Base-by-base conservation (phyloP, 35 echinoderm and acorn worm genomes). In the Apostichopus japonicus region DNA sequence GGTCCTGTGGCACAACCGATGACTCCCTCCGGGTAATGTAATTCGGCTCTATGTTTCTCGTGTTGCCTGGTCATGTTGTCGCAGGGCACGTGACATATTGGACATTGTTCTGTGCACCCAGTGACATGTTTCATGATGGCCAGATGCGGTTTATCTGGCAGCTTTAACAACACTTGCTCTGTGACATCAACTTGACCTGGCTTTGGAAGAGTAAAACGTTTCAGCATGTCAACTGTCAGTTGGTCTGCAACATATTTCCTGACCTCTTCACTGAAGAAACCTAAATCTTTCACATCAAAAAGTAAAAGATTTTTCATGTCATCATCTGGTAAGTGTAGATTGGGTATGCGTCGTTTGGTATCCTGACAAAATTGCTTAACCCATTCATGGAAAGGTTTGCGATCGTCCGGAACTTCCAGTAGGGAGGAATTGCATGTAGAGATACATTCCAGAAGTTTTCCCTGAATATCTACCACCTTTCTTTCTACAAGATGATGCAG, bases 11-110 rank as follows among this genome's bases (percentile, higher is more conserved):
- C 90, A 56, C 92, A 86, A 13, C 88, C 88, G 24, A 67, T 55
- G 10, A 90, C 23, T 77, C 90, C 90, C 56, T 91, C 54, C 19
- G 90, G 90, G 19, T 77, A 51, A 91, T 91, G 90, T 9, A 58
- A 63, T 33, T 91, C 90, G 24, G 76, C 76, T 54, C 90, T 56
- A 57, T 91, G 90, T 56, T 91, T 79, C 9, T 33, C 25, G 81
- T 84, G 81, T 1, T 79, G 16, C 16, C 27, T 77, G 0, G 90
- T 53, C 27, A 79, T 44, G 77, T 54, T 79, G 76, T 91, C 90
- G 67, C 90, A 91, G 13, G 90, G 90, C 9, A 65, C 90, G 8
- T 53, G 57, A 51, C 90, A 91, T 17, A 91, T 65, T 13, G 90
- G 90, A 54, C 90, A 91, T 79, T 78, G 24, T 21, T 77, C 90